Conservation (phyloP, 2,113 vertebrate genomes). For the Myodes glareolus region DNA sequence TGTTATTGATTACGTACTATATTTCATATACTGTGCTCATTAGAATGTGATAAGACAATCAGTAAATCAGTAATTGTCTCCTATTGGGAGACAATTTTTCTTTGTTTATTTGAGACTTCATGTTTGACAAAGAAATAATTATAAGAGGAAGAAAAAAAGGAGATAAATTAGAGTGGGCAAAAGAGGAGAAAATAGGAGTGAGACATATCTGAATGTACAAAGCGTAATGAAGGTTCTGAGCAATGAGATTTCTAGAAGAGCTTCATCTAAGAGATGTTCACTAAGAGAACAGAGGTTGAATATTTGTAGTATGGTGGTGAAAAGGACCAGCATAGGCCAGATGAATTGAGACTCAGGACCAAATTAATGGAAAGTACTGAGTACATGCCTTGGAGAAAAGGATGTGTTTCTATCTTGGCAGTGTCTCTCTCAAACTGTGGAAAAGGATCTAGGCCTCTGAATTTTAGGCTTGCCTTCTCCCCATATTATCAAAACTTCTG, state of each 20-base stretch:
- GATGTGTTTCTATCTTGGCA: slow-evolving; percentile 34
- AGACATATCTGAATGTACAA: background rate
- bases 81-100: background rate
- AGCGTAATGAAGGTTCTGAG: slow-evolving; percentile 48
- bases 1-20: background rate
- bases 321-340: slow-evolving; percentile 51
- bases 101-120: background rate
- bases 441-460: background rate
- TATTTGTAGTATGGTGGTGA: slow-evolving; percentile 45
- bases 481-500: background rate
- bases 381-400: slow-evolving; percentile 31
- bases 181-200: slow-evolving; percentile 16
- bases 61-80: too few relatives aligned
- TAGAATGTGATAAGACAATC: background rate
- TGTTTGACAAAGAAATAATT: background rate
- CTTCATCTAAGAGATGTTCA: too few relatives aligned
- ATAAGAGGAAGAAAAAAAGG: slow-evolving; percentile 8
- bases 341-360: slow-evolving; percentile 48
- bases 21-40: slow-evolving; percentile 9
- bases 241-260: background rate
- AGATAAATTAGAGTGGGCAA: background rate
- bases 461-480: slow-evolving; percentile 23
- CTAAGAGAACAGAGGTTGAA: slow-evolving; percentile 52
- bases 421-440: slow-evolving; percentile 41
- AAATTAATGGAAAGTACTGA: slow-evolving; percentile 63